Evolutionary conservation across 2,113 vertebrate genomes (phyloP), one percentile per base, ranked within the genome.

Genomic region (Sebastes fasciatus): DNA sequence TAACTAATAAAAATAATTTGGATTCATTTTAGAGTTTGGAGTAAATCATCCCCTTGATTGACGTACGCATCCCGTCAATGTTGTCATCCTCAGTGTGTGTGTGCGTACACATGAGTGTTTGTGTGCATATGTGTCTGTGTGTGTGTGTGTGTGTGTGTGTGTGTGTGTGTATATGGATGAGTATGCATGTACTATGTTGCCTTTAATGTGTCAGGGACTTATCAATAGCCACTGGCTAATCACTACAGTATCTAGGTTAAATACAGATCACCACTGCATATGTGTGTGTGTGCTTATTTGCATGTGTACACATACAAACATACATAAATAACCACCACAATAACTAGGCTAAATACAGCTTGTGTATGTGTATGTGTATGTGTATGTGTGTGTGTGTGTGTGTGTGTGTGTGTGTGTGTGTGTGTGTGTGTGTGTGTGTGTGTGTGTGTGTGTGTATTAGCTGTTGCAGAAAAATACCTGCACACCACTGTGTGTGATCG

Each of bases 241-340:
- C 80, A 75, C 63, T 45, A 16, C 9, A 73, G 64, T 85, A 90
- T 90, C 57, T 86, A 77, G 91, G 92, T 89, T 91, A 93, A 90
- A 90, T 74, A 91, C 85, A 88, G 89, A 89, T 92, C 71, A 88
- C 72, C 13, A 26, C 43, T 80, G 74, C 21, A 62, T 48, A 49
- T 70, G 61, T 62, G 55, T 14, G 45, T 49, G 4, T 63, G 79
- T 72, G 61, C 14, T 12, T 61, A 43, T 80, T 63, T 64, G 71
- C 23, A 46, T 16, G 70, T 42, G 62, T 19, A 58, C 42, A 26
- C 19, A 73, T 52, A 52, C 23, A 71, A 57, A 71, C 23, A 60
- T 45, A 51, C 66, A 42, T 17, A 12, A 74, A 69, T 63, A 79
- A 68, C n/a, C 34, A 62, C 52, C 34, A 72, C 45, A 61, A 85